Base-by-base conservation (phyloP, 2,113 vertebrate species). In the Irena cyanogastra region DNA sequence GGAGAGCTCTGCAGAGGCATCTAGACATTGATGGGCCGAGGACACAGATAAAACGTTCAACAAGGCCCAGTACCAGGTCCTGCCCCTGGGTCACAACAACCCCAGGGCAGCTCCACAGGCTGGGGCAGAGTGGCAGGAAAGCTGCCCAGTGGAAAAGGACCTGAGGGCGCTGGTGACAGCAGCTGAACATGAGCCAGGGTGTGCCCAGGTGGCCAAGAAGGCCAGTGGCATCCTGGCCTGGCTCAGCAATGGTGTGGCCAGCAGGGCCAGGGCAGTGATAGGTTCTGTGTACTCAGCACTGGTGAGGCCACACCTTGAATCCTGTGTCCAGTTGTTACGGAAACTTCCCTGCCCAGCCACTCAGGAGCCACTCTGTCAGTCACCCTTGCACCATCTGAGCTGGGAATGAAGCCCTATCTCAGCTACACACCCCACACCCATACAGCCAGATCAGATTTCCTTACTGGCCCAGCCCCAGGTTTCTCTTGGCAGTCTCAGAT, bases 231-330 rank as follows among this genome's bases (percentile, higher is more conserved):
- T 49, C 50, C 42, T 85, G 50, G 70, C 8, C 52, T 85, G 60
- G 2, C 16, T 4, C 60, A 66, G 30, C 35, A 30, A 20, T 13
- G 0, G 8, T 66, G 42, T 50, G 30, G 42, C 3, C 60, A 66
- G 60, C 20, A 66, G 83, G 35, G 3, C 1, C 30, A 65, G 35
- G 59, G 16, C 50, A 56, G 35, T 0, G 42, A 57, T 30, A 3
- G 21, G 1, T 13, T 9, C 31, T 2, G 3, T 65, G 35, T 35
- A 0, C 57, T 42, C 0, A 0, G 21, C 42, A 49, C 14, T 84
- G 42, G 0, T 5, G 23, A 61, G 27, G 10, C 21, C 13, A 21
- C 49, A 39, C 9, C 41, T 54, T 0, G 1, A 15, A 54, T 45
- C 17, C 53, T 47, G 18, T 28, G 30, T 65, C 24, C 30, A 30